Conservation (phyloP, 2,888 invertebrate species). For the Anticlea derivata region DNA sequence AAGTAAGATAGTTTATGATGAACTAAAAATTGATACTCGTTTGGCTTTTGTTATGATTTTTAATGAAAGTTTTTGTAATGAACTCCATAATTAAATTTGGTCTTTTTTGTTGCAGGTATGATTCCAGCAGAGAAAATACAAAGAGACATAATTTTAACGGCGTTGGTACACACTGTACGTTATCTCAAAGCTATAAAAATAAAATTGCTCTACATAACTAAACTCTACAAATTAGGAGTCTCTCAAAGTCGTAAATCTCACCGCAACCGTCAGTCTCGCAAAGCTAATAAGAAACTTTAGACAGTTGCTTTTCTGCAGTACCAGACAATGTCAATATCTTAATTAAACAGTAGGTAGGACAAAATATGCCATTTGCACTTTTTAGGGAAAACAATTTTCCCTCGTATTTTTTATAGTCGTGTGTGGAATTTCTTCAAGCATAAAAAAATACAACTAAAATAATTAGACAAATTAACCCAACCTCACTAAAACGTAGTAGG, state of each 20-base stretch:
- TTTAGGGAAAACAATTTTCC: too few species aligned
- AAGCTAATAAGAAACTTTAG: slow-evolving; percentile 24
- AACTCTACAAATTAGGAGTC: slow-evolving; percentile 40
- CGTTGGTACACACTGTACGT: not conserved
- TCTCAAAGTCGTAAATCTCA: slow-evolving; percentile 28
- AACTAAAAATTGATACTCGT: too few species aligned
- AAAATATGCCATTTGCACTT: too few species aligned
- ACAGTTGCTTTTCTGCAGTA: slow-evolving; percentile 2
- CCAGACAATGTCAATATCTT: not conserved
- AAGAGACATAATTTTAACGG: slow-evolving; percentile 17
- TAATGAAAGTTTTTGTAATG: too few species aligned
- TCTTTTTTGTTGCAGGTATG: slow-evolving; percentile 33
- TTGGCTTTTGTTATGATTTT: too few species aligned
- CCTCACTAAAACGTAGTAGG: too few species aligned
- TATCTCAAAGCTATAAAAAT: slow-evolving; percentile 40
- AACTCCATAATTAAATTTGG: slow-evolving; percentile 20
- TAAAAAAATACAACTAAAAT: too few species aligned
- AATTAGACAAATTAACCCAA: too few species aligned
- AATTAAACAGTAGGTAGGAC: too few species aligned
- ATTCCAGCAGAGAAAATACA: slow-evolving; percentile 3
- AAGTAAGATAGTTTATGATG: too few species aligned
- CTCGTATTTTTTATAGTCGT: too few species aligned
- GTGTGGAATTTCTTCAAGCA: too few species aligned
- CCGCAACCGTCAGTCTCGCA: slow-evolving; percentile 34
- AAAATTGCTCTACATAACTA: slow-evolving; percentile 30